A percentile compares a stretch with the other conserved stretches of the same genome.
phyloP scores from a whole-genome alignment of 2,113 vertebrate genomes.

The Labrus mixtus region DNA sequence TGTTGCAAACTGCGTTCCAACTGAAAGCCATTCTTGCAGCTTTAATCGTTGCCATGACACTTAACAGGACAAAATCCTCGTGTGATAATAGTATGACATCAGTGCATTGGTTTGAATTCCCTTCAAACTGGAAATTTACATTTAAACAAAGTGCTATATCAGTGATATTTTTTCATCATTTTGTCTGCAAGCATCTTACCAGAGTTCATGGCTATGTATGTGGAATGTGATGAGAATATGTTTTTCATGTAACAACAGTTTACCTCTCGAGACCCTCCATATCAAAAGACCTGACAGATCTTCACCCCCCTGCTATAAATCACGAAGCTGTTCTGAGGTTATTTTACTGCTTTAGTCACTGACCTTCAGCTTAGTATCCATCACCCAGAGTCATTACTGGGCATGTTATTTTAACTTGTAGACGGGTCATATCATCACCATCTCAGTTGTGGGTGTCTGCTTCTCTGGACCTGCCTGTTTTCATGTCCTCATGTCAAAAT shows the following conservation, averaged over 20 bases:
- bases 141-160: neutral
- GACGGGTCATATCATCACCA: constrained; percentile 32
- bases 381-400: constrained; percentile 38
- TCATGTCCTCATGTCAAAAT: constrained; percentile 49
- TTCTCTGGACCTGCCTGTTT: constrained; percentile 33
- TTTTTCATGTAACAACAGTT: constrained; percentile 13
- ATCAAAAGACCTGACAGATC: constrained; percentile 7
- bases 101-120: neutral
- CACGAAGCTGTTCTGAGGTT: constrained; percentile 29
- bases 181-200: neutral
- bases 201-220: neutral
- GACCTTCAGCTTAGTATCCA: constrained; percentile 50
- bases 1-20: neutral
- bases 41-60: constrained; percentile 4
- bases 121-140: neutral
- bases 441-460: constrained; percentile 33
- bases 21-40: neutral
- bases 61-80: neutral
- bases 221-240: neutral
- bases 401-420: constrained; percentile 65
- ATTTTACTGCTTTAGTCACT: constrained; percentile 47
- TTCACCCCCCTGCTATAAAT: constrained; percentile 45
- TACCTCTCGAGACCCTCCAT: constrained; percentile 22
- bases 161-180: neutral
- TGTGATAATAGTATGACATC: neutral